phyloP scores from a whole-genome alignment of 1,140 invertebrate genomes.

The Bacillus rossius region DNA sequence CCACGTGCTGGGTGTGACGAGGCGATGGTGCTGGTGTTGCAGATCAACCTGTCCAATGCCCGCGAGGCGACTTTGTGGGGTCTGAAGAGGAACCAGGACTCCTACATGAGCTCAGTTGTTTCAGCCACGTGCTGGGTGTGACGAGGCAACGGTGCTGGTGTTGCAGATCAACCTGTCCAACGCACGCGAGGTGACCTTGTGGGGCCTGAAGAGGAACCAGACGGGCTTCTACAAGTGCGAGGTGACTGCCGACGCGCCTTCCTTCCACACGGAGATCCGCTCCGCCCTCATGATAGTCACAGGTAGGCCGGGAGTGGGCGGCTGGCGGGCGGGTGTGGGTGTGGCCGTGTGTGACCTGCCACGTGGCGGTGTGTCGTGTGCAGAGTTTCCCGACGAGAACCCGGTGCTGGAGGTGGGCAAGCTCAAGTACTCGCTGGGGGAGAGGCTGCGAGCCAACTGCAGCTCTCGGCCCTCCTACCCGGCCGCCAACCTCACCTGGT shows the following conservation, averaged over 20 bases:
- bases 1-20: too few species aligned
- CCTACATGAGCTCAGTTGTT: too few species aligned
- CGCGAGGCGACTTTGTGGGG: too few species aligned
- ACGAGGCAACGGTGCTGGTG: too few species aligned
- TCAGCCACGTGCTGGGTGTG: too few species aligned
- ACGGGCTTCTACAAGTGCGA: conserved; percentile 65
- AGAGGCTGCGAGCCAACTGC: conserved; percentile 43
- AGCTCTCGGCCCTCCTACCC: conserved; percentile 52
- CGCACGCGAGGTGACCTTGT: not conserved
- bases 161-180: conserved; percentile 10
- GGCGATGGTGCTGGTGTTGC: too few species aligned
- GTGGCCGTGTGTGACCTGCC: too few species aligned
- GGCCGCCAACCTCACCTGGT: conserved; percentile 63
- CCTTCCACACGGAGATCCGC: conserved; percentile 62
- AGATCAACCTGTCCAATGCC: too few species aligned
- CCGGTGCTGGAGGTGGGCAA: conserved; percentile 37
- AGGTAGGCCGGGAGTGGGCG: too few species aligned
- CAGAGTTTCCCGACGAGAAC: conserved; percentile 23
- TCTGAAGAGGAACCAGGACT: too few species aligned
- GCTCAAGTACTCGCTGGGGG: conserved; percentile 35
- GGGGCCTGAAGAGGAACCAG: conserved; percentile 24
- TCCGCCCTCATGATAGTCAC: conserved; percentile 58
- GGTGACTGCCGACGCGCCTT: conserved; percentile 63
- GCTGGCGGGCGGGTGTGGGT: too few species aligned
- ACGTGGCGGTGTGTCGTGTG: not conserved